Base-by-base conservation (phyloP, 2,888 invertebrate genomes). In the Fragum fragum region DNA sequence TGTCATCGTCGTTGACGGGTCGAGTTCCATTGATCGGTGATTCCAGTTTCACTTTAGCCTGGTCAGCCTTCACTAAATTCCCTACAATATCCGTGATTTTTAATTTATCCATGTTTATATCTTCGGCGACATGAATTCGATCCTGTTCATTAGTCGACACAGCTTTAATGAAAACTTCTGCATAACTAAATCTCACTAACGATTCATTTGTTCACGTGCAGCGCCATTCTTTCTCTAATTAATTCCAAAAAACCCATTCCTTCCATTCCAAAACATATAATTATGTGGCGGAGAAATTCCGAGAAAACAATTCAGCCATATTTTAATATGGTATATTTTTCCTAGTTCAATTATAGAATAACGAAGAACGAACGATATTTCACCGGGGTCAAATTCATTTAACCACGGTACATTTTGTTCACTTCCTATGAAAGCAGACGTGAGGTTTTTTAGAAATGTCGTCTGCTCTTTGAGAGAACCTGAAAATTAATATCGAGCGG, bases 11-110 rank as follows among this genome's bases (percentile, higher is more conserved):
- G 7, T 82, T 80, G 0, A 77, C 21, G 2, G 57, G 14, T 23
- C 32, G 5, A 55, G 11, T 16, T 16, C 28, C 16, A 14, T 47
- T 61, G 29, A 26, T 39, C 11, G 73, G 74, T 2, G 70, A 55
- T 11, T 70, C 57, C 6, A 18, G 9, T 18, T 76, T 78, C 26
- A 68, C 71, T 53, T 75, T 74, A 5, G 63, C 68, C 39, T 82
- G 76, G 73, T 85, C 85, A 16, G 83, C 63, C 66, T 83, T 85
- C 28, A 83, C 80, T 42, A 83, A 57, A 53, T 78, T 83, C 7
- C 76, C 81, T 18, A 83, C 85, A 32, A 85, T 83, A 63, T 80
- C 81, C 16, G 76, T 78, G 3, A 85, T 85, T 57, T 83, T 81
- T 16, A 82, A 18, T 76, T 68, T 82, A 63, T 63, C 63, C 63